Base-by-base conservation (phyloP, 2,113 vertebrate species). In the Perca schrenkii region DNA sequence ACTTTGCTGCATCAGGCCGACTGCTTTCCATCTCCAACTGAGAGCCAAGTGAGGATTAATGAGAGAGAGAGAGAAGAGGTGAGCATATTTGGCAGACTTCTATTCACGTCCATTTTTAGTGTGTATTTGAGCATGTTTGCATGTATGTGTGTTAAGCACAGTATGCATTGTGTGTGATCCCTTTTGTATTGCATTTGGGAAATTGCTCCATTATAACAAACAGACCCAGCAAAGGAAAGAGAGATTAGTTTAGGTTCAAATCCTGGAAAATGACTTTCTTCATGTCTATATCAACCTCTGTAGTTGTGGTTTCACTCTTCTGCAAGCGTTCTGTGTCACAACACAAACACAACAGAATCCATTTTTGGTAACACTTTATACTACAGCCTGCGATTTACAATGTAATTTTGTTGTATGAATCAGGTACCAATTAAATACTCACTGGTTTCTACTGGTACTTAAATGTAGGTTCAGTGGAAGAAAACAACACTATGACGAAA, bases 31-130 rank as follows among this genome's bases (percentile, higher is more conserved):
- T 86, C 49, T 66, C 13, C 49, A 46, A 34, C 43, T 54, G 10
- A 34, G 60, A 73, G 77, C 82, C 80, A 70, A 69, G 57, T 25
- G 25, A 66, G 36, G 65, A 60, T 58, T 14, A 70, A 80, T 70
- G 62, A 40, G 58, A 53, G n/a, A 49, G 67, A 52, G n/a, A 49
- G 60, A 49, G 50, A 62, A 21, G 63, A 54, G 12, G 58, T 66
- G 61, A 73, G 54, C 47, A 12, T 49, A 28, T 77, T 79, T 87
- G 70, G 74, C 74, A 60, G 43, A 56, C 53, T 28, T 46, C 16
- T 68, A 56, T 66, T 56, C 25, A 46, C 4, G 12, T 28, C 62
- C 22, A 53, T 80, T 54, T 66, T 53, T 53, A 28, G 13, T 22
- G 1, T 21, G 15, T 28, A 14, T 53, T 52, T 62, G 16, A 54